These are phyloP conservation scores for Gambusia yucatana DNA, from an alignment of 2,797 vertebrate species.

Conservation along the genomic window DNA sequence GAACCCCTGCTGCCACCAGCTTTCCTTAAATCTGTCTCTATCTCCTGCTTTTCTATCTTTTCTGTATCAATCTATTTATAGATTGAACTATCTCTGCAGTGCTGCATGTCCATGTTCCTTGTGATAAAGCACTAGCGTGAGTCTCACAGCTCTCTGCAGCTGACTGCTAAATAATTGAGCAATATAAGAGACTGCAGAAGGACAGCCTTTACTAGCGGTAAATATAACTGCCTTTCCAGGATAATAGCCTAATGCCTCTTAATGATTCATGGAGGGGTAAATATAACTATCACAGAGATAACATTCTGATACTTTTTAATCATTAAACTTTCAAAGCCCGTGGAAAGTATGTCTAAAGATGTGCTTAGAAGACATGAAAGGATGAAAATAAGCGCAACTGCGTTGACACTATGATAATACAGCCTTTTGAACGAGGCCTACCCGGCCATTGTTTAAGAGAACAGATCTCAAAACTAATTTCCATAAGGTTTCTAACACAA, in stretches of 20 bases:
- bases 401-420: conserved; percentile 8
- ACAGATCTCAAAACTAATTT: background rate
- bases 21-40: conserved; percentile 40
- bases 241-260: conserved; percentile 81
- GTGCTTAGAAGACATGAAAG: conserved; percentile 38
- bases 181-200: conserved; percentile 66
- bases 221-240: conserved; percentile 82
- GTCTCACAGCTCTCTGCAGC: conserved; percentile 50
- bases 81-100: conserved; percentile 51
- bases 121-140: conserved; percentile 47
- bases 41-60: conserved; percentile 37
- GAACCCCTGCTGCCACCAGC: conserved; percentile 45
- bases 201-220: conserved; percentile 79
- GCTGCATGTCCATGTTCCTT: conserved; percentile 51
- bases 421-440: background rate
- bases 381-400: conserved; percentile 18
- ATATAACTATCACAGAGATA: conserved; percentile 80
- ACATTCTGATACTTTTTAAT: conserved; percentile 78
- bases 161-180: conserved; percentile 82
- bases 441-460: conserved; percentile 4
- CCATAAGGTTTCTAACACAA: background rate
- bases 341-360: conserved; percentile 43
- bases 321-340: conserved; percentile 75
- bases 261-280: conserved; percentile 82
- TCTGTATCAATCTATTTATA: conserved; percentile 68